Evolutionary conservation across 2,797 vertebrate genomes (phyloP).

Genomic region (Philypnodon macrostomus): DNA sequence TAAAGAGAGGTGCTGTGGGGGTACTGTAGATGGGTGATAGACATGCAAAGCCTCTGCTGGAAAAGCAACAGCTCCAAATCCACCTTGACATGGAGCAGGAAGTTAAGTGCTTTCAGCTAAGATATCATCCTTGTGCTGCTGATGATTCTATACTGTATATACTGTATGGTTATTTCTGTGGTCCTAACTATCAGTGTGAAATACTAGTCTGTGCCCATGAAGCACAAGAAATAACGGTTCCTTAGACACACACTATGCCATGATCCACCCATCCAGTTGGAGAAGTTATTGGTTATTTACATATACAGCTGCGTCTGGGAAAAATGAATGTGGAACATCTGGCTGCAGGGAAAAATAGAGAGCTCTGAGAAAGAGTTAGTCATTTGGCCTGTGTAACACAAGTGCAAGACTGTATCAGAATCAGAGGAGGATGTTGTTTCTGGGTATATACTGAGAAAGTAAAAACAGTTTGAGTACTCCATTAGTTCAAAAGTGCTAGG

Average conservation of each 20-base stretch:
- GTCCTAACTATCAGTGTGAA: conserved; percentile 37
- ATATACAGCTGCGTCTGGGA: conserved; percentile 73
- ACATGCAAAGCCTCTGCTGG: conserved; percentile 15
- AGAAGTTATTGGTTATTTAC: conserved; percentile 81
- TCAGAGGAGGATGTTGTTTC: conserved; percentile 51
- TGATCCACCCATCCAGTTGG: conserved; percentile 57
- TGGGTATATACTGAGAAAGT: conserved; percentile 25
- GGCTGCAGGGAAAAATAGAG: conserved; percentile 52
- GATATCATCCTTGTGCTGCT: conserved; percentile 26
- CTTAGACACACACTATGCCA: conserved; percentile 56
- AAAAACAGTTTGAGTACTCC: conserved; percentile 42
- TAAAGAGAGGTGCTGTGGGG: conserved; percentile 55
- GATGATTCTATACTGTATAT: conserved; percentile 11
- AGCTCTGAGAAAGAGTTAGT: conserved; percentile 41
- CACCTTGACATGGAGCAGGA: conserved; percentile 47
- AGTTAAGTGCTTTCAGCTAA: conserved; percentile 41
- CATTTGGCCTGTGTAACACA: conserved; percentile 45
- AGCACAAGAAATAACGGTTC: conserved; percentile 31
- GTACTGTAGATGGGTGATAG: conserved; percentile 30
- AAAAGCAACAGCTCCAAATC: conserved; percentile 37
- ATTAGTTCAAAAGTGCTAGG: conserved; percentile 54
- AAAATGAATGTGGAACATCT: conserved; percentile 82
- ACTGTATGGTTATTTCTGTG: conserved; percentile 17
- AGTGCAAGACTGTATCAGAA: conserved; percentile 45
- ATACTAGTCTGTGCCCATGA: conserved; percentile 31